Evolutionary conservation across 2,797 vertebrate genomes (phyloP).

Genomic region (Meriones psammophilus): DNA sequence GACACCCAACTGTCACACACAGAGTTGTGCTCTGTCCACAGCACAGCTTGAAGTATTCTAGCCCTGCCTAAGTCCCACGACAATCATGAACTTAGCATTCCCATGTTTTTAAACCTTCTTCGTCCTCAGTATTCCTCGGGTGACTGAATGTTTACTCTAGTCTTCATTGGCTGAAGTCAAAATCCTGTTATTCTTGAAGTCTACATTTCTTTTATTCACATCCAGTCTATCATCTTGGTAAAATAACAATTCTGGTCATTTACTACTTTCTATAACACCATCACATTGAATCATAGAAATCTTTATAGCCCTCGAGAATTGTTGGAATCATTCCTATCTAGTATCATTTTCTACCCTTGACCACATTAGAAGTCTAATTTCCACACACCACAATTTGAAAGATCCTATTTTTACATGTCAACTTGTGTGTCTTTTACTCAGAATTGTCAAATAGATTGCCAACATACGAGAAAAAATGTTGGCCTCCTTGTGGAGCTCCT

Average conservation of each 20-base stretch:
- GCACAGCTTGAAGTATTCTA: neutral
- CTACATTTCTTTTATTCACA: neutral
- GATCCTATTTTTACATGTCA: neutral
- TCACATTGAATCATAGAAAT: neutral
- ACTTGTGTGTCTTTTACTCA: neutral
- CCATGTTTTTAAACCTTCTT: neutral
- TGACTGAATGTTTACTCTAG: neutral
- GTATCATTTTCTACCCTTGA: neutral
- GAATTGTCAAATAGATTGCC: neutral
- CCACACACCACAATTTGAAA: conserved; percentile 1
- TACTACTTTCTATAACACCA: neutral
- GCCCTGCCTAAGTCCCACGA: neutral
- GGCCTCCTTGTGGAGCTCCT: too few relatives aligned
- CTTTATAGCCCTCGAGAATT: neutral
- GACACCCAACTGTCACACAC: neutral
- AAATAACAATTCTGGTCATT: neutral
- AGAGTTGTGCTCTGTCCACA: neutral
- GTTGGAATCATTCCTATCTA: neutral
- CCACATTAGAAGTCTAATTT: neutral
- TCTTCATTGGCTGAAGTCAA: neutral
- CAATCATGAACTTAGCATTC: neutral
- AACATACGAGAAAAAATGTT: too few relatives aligned
- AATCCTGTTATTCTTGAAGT: neutral
- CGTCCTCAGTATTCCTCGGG: neutral
- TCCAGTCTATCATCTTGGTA: neutral